These are phyloP conservation scores for Bhutanitis thaidina DNA, from an alignment of 2,888 invertebrate species.

Conservation along the genomic window DNA sequence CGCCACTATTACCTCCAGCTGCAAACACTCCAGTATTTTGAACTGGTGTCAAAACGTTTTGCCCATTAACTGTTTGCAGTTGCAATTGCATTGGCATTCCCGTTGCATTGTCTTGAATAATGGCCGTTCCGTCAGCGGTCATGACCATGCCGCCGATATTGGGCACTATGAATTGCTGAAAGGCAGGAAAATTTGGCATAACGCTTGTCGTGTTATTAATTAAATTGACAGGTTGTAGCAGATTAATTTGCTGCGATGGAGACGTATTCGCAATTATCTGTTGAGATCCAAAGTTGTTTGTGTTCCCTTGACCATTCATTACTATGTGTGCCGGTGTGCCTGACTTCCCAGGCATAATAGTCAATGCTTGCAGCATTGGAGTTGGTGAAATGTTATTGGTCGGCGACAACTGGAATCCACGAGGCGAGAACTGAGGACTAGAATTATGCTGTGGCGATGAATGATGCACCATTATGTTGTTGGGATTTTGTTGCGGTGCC, in stretches of 20 bases:
- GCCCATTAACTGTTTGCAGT: slow-evolving; percentile 89
- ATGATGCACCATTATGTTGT: slow-evolving; percentile 80
- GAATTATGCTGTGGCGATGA: slow-evolving; percentile 69
- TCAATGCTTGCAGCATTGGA: slow-evolving; percentile 86
- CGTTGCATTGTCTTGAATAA: slow-evolving; percentile 85
- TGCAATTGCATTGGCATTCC: slow-evolving; percentile 86
- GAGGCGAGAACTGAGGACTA: slow-evolving; percentile 83
- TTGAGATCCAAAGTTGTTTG: slow-evolving; percentile 82
- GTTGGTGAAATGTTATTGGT: slow-evolving; percentile 83
- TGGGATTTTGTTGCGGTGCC: slow-evolving; percentile 82
- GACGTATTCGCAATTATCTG: slow-evolving; percentile 83
- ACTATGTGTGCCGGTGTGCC: slow-evolving; percentile 87
- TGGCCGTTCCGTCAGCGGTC: slow-evolving; percentile 88
- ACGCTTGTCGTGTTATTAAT: slow-evolving; percentile 85
- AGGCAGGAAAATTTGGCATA: slow-evolving; percentile 87
- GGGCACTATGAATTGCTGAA: slow-evolving; percentile 91
- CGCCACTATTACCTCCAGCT: slow-evolving; percentile 84
- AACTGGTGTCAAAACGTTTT: slow-evolving; percentile 86
- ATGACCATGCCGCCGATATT: slow-evolving; percentile 91
- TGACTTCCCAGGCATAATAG: slow-evolving; percentile 87
- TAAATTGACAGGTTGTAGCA: slow-evolving; percentile 90
- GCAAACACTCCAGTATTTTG: slow-evolving; percentile 84
- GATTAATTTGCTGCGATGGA: slow-evolving; percentile 83
- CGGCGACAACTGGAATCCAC: slow-evolving; percentile 87
- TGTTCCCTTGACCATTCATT: slow-evolving; percentile 85